Evolutionary conservation across 2,797 vertebrate genomes (phyloP), one percentile per base, ranked within the genome.

Genomic region (Bucorvus abyssinicus): DNA sequence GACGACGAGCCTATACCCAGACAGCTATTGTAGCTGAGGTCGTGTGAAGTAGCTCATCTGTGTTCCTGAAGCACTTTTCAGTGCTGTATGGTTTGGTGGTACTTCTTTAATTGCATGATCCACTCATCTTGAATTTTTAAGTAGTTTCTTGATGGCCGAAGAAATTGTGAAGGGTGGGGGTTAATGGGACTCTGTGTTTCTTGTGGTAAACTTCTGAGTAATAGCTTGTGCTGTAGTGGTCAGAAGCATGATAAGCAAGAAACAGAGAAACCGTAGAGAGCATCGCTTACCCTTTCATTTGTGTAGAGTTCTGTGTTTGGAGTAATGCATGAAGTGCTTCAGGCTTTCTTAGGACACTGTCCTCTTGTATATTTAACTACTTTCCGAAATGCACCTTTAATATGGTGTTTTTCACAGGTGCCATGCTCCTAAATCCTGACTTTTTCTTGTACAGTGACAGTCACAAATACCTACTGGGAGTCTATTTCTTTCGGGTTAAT

Each of bases 151-250:
- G 20, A 49, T 65, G 52, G 21, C 1, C 22, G 71, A 71, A 32
- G 1, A 44, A 76, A 14, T 44, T 17, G 7, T 14, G 16, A 44
- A 38, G 40, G 11, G 11, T 0, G 0, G 3, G 9, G 38, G 12
- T 27, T 68, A 29, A 14, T 19, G 23, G 16, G 36, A 75, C 42
- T 63, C 34, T 9, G 3, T 30, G 19, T 34, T 71, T 69, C 16
- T 52, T 55, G 15, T 4, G 5, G 14, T 57, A 47, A 61, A 50
- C 2, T 57, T 76, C 30, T 57, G 47, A 55, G 27, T 30, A 19
- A 14, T 22, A 38, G 13, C 7, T 68, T 42, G 61, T 50, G 20
- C 32, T 59, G 14, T 4, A 36, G 29, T 26, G 32, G 4, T 34
- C 23, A 38, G 32, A 81, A 57, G 19, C 27, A 11, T 21, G 22